A percentile compares a stretch with the other conserved stretches of the same genome.
Evolutionary conservation across 2,113 vertebrate genomes (phyloP).

Genomic region (Tyrannus savana): DNA sequence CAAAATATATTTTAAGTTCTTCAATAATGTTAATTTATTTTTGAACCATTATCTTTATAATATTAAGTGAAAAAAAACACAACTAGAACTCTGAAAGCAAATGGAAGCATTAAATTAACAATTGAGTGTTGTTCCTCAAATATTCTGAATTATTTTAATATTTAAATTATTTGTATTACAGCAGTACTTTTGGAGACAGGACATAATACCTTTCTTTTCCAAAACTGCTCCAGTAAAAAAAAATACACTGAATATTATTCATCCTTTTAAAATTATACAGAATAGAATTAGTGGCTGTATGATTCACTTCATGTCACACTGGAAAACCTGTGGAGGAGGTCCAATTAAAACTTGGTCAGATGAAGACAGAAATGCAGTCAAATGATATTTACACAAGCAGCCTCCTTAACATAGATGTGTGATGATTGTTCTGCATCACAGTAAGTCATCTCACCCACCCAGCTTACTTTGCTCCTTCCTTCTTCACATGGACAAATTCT

Average conservation of each 20-base stretch:
- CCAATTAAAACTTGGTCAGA: not conserved
- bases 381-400: not conserved
- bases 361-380: not conserved
- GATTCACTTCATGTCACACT: not conserved
- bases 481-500: not conserved
- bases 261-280: not conserved
- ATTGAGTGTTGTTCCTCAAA: not conserved
- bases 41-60: not conserved
- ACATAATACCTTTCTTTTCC: not conserved
- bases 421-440: not conserved
- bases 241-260: not conserved
- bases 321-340: not conserved
- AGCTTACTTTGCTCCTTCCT: not conserved
- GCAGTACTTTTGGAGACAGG: not conserved
- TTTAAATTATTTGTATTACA: not conserved
- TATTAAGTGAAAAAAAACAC: not conserved
- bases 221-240: not conserved
- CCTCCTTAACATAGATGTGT: not conserved
- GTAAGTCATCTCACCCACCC: not conserved
- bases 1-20: not conserved
- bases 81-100: not conserved
- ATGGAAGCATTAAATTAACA: not conserved
- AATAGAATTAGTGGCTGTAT: not conserved
- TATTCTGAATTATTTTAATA: not conserved
- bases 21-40: not conserved